phyloP scores from a whole-genome alignment of 1,140 invertebrate genomes.

The Drosophila nikananu region DNA sequence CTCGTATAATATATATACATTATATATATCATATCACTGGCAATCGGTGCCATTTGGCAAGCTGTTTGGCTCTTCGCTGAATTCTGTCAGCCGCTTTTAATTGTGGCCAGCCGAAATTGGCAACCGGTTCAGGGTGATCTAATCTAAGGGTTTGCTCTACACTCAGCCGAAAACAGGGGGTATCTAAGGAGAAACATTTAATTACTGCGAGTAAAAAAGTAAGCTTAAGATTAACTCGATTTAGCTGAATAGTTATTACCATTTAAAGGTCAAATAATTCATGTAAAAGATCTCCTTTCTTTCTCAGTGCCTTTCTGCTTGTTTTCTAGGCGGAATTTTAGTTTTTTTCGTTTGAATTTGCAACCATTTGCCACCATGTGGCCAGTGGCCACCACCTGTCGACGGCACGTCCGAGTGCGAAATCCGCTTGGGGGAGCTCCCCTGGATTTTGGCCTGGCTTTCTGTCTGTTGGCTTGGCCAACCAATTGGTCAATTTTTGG shows the following conservation, averaged over 20 bases:
- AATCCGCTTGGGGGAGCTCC: constrained; percentile 17
- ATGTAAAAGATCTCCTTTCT: too few species aligned
- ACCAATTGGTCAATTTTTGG: constrained; percentile 26
- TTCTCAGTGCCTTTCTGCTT: not conserved
- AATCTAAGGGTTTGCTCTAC: constrained; percentile 30
- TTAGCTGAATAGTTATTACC: too few species aligned
- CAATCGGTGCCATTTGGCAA: constrained; percentile 27
- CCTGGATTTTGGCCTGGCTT: constrained; percentile 35
- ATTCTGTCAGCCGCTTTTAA: constrained; percentile 26
- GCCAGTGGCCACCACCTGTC: constrained; percentile 31
- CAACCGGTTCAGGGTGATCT: constrained; percentile 49
- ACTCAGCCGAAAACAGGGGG: not conserved
- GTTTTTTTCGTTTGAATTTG: not conserved
- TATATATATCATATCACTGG: not conserved
- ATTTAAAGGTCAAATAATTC: too few species aligned
- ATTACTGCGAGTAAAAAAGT: too few species aligned
- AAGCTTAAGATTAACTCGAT: too few species aligned
- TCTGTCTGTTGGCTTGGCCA: constrained; percentile 5
- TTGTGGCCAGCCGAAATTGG: constrained; percentile 9
- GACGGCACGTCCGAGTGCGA: constrained; percentile 37
- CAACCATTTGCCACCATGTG: too few species aligned
- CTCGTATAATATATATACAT: too few species aligned
- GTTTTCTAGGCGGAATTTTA: constrained; percentile 2
- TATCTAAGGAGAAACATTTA: too few species aligned
- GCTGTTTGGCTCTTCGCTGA: constrained; percentile 23